Evolutionary conservation across 2,113 vertebrate species (phyloP), one percentile per base, ranked within the genome.

Genomic region (Danionella cerebrum): DNA sequence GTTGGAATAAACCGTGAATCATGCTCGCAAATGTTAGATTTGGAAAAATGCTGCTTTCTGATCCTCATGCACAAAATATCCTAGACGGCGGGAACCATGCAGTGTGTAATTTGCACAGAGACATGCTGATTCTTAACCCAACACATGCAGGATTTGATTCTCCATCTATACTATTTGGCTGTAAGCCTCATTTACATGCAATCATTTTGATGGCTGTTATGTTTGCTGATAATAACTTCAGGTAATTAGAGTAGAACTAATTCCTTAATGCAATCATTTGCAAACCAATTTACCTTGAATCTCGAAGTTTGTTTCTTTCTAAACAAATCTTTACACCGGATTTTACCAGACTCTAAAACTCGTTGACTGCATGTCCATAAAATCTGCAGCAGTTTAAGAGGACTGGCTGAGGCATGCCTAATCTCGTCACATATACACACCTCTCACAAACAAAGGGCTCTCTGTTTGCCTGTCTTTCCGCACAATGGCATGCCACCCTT

Each of bases 401-500:
- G 35, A 14, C 29, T 22, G 57, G 14, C 14, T 44, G 25, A 18
- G 57, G 39, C 39, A 60, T 29, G 10, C 14, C 51, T 33, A 53
- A 33, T 19, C 2, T 19, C 9, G 5, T 53, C 48, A 65, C 50
- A 48, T 21, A 38, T 7, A 33, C 18, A 45, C 39, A 53, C 52
- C 55, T 51, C 18, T 21, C 29, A 33, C 27, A 53, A 2, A 42
- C 58, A 60, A 60, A 33, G 12, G 25, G 19, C 65, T 42, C 57
- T 36, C 42, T 64, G 65, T 73, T 73, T 64, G 71, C 54, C 54
- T 63, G 47, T 33, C 12, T 64, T 50, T 57, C 36, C 21, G 29
- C 36, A 53, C 59, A 39, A 19, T 24, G 47, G 45, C 63, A 51
- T 1, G 39, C n/a, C 48, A 31, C 41, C 27, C 45, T 29, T 24